Base-by-base conservation (phyloP, 2,888 invertebrate species). In the Teinopalpus imperialis region DNA sequence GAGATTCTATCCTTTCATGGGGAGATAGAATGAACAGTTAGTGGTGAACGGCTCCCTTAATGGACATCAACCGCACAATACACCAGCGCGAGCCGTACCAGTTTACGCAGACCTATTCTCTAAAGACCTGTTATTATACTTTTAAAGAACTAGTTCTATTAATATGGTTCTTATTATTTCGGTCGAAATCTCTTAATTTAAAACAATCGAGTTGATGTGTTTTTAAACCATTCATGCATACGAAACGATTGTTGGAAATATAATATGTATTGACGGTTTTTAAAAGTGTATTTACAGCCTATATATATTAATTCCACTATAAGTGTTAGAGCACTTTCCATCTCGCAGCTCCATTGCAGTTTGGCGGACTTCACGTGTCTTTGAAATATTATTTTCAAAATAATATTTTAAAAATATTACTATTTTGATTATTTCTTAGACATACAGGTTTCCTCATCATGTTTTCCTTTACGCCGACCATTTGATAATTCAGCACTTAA, bases 61-160 rank as follows among this genome's bases (percentile, higher is more conserved):
- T 31, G 31, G 31, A 31, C 16, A 31, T 9, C 31, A 6, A 31
- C 31, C 31, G 31, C 31, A 16, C 18, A 31, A 31, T 16, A 30
- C 8, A 13, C 8, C 5, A 16, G 16, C 16, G 8, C 1, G 9
- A 16, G 16, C 14, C 21, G 6, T 2, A 21, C 31, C 31, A 31
- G 5, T 31, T 5, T 16, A 18, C 31, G 9, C 6, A 3, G 31
- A 31, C 16, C 18, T 6, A 4, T 4, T 5, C 4, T 9, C 31
- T 8, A 7, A 5, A 31, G 31, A 8, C 6, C 5, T 31, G 8
- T 31, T 16, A 30, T 8, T 14, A 8, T 3, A 30, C n/a, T 16
- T 16, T 16, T 1, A 4, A 3, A n/a, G 10, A 14, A 30, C n/a
- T 13, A 3, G 7, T 30, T 4, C 1, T 8, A 16, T 16, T 16